phyloP scores from a whole-genome alignment of 2,888 invertebrate genomes.

The Ditylenchus weischeri region DNA sequence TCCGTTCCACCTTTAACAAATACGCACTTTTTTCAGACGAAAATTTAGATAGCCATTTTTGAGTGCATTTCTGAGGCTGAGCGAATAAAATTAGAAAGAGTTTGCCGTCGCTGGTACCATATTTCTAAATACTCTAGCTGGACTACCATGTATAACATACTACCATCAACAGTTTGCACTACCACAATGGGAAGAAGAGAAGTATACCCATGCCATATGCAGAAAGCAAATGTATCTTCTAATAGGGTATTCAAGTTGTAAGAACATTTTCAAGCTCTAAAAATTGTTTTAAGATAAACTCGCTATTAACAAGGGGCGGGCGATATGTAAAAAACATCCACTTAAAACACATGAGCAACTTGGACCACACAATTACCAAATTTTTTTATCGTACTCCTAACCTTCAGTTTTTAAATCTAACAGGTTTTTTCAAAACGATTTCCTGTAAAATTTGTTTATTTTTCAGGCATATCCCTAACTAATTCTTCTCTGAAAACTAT shows the following conservation, averaged over 20 bases:
- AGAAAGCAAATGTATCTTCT: no score
- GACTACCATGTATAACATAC: neutral
- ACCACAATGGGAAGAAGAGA: no score
- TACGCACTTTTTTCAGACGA: no score
- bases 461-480: neutral
- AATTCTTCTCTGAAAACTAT: neutral
- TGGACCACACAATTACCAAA: neutral
- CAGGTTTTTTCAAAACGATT: no score
- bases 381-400: neutral
- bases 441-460: neutral
- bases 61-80: neutral
- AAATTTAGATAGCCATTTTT: no score
- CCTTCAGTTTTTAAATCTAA: neutral
- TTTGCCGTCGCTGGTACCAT: conserved; percentile 2
- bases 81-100: neutral
- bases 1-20: neutral
- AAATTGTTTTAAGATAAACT: neutral
- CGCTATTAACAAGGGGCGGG: neutral
- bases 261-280: no score
- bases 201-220: no score
- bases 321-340: neutral
- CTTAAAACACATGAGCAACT: neutral
- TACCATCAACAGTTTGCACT: no score
- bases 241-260: no score
- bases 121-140: conserved; percentile 2